These are phyloP conservation scores for Hipparchia semele DNA, from an alignment of 2,888 invertebrate genomes.

Conservation along the genomic window DNA sequence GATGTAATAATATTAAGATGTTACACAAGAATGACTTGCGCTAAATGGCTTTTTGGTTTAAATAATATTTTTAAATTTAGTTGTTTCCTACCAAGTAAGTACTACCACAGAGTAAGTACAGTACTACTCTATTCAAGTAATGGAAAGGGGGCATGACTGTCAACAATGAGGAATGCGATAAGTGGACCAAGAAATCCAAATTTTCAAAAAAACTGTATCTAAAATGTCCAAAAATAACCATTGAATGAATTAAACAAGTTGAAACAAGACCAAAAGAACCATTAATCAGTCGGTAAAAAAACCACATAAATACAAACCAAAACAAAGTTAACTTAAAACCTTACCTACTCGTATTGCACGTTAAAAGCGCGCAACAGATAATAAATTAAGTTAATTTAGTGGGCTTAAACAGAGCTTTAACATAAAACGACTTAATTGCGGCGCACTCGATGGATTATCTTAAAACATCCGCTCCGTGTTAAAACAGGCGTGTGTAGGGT, in stretches of 20 bases:
- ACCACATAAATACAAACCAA: neutral
- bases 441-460: slow-evolving; percentile 50
- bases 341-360: neutral
- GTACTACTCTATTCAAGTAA: too few species aligned
- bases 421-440: slow-evolving; percentile 59
- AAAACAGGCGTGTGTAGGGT: slow-evolving; percentile 42
- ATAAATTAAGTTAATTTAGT: slow-evolving; percentile 55
- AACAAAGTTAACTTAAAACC: neutral
- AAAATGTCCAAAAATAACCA: neutral
- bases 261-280: neutral
- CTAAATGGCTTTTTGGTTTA: slow-evolving; percentile 12
- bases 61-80: neutral
- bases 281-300: slow-evolving; percentile 5
- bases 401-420: slow-evolving; percentile 54
- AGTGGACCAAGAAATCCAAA: too few species aligned
- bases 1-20: slow-evolving; percentile 26
- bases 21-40: slow-evolving; percentile 19
- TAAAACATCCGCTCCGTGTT: slow-evolving; percentile 56
- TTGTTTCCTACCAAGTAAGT: neutral
- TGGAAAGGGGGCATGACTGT: too few species aligned
- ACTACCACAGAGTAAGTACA: too few species aligned
- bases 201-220: too few species aligned
- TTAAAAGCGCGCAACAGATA: slow-evolving; percentile 34
- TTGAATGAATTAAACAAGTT: neutral
- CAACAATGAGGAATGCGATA: too few species aligned